phyloP scores from a whole-genome alignment of 2,797 vertebrate genomes.

The Labeo calbasu region DNA sequence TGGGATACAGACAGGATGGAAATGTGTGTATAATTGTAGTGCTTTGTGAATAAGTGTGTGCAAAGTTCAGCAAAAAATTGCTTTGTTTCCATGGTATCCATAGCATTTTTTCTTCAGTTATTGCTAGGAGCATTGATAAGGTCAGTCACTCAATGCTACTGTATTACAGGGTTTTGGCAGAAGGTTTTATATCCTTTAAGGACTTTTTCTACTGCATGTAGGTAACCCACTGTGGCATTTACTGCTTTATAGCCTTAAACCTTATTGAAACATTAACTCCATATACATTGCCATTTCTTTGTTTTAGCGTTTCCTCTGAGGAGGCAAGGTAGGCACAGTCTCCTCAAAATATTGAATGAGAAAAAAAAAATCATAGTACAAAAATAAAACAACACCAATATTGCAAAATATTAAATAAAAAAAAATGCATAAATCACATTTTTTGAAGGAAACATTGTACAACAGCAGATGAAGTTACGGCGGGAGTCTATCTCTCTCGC shows the following conservation, averaged over 20 bases:
- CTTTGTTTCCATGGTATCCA: slow-evolving; percentile 57
- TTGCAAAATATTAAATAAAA: too few species aligned
- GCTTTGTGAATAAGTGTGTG: slow-evolving; percentile 4
- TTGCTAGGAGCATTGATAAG: slow-evolving; percentile 32
- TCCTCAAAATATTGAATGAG: too few species aligned
- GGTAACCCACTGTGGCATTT: not conserved
- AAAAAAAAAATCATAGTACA: too few species aligned
- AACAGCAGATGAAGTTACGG: too few species aligned
- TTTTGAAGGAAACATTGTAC: too few species aligned
- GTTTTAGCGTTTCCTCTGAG: not conserved
- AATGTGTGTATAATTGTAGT: slow-evolving; percentile 7
- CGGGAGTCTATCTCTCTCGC: too few species aligned
- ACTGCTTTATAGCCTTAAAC: not conserved
- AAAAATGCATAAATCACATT: too few species aligned
- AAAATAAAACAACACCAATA: too few species aligned
- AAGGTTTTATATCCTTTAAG: slow-evolving; percentile 11
- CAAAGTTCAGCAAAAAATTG: slow-evolving; percentile 27
- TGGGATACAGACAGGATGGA: not conserved
- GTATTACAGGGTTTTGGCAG: slow-evolving; percentile 1
- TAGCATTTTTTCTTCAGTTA: slow-evolving; percentile 35
- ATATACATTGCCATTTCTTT: not conserved
- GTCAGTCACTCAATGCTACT: slow-evolving; percentile 10
- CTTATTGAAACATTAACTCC: not conserved
- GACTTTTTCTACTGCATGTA: not conserved
- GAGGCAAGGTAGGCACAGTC: too few species aligned